Base-by-base conservation (phyloP, 2,113 vertebrate species). In the Ctenomys sociabilis region DNA sequence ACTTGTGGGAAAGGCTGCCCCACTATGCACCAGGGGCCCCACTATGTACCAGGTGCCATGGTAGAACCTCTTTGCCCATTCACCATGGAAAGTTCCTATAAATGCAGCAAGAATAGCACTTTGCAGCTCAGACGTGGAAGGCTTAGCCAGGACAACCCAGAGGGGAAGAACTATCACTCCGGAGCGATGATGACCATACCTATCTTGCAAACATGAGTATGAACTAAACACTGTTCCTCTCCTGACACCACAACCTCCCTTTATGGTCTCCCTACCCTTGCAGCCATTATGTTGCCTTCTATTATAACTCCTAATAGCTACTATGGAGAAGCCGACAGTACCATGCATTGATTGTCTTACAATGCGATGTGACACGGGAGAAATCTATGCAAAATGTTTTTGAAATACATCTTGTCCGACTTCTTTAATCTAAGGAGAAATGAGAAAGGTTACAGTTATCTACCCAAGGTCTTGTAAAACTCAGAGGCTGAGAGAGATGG, bases 341-440 rank as follows among this genome's bases (percentile, higher is more conserved):
- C 70, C 52, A 40, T 1, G 32, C 7, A 68, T 22, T n/a, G 12
- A 80, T 28, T 70, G 82, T 49, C 49, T 70, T 35, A 54, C 45
- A 24, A 68, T 49, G 57, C 57, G 57, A 75, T 10, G 57, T 28
- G 32, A 68, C 81, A 32, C 4, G 30, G 19, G 35, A 78, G 37
- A 78, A 43, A 80, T 49, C 61, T 35, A 40, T 80, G 26, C 40
- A 80, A 70, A 49, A 91, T 21, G 43, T 8, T 92, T 73, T 84
- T 63, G 78, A 82, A 70, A 8, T 66, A 28, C 7, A 4, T 93
- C 89, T 83, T 84, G 89, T 75, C 85, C 10, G 72, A 9, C 26
- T 43, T 95, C 68, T 83, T 13, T 88, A 91, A 70, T 73, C 94
- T 37, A 11, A 91, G 28, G 45, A 85, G 59, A 64, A 85, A 59